phyloP scores from a whole-genome alignment of 2,797 vertebrate genomes.

The Artibeus lituratus region DNA sequence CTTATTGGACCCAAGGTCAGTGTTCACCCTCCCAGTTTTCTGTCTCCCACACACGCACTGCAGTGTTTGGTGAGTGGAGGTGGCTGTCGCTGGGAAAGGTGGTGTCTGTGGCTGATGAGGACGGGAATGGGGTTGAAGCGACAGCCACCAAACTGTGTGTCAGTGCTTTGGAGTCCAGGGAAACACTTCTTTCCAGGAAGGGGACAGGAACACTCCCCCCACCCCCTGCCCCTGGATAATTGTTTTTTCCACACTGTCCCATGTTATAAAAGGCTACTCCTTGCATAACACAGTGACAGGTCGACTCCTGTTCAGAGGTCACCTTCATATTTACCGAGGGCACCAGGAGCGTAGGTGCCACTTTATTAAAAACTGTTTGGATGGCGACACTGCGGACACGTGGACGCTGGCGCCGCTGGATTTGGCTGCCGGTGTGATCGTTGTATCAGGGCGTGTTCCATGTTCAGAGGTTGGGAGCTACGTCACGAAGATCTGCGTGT shows the following conservation, averaged over 20 bases:
- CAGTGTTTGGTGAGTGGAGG: background rate
- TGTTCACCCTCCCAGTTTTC: background rate
- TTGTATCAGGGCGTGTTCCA: no score
- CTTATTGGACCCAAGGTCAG: background rate
- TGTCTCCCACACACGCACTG: background rate
- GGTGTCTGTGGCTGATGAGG: conserved; percentile 39
- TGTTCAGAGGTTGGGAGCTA: background rate
- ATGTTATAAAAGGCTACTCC: background rate
- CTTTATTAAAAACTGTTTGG: conserved; percentile 56
- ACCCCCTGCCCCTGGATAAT: background rate
- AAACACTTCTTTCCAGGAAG: background rate
- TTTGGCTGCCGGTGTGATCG: background rate
- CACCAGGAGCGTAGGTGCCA: background rate
- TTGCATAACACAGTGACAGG: conserved; percentile 36
- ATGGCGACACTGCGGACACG: conserved; percentile 34
- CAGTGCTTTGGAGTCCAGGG: background rate
- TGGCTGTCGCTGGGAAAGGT: conserved; percentile 20
- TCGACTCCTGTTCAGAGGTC: conserved; percentile 22
- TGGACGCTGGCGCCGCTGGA: background rate
- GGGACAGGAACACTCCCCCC: background rate
- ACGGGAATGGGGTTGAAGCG: background rate
- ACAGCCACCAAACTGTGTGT: background rate
- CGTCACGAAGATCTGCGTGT: background rate
- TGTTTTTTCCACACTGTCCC: background rate
- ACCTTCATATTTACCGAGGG: conserved; percentile 42